phyloP scores from a whole-genome alignment of 2,797 vertebrate species.

The Mormyrus hasselquistii region DNA sequence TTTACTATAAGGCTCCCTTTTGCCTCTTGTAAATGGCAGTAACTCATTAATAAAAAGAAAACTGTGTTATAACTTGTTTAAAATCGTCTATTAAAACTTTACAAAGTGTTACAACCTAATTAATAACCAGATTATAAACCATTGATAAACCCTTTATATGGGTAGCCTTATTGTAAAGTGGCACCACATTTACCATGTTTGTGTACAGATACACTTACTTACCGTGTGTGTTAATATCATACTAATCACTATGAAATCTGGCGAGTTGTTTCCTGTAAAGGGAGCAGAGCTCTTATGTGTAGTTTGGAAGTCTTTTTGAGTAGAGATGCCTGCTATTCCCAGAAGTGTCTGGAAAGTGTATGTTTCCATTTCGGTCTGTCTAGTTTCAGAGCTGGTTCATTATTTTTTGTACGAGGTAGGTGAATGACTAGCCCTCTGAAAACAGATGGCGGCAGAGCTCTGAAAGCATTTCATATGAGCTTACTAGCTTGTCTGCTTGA shows the following conservation, averaged over 20 bases:
- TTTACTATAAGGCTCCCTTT: background rate
- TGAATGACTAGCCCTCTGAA: background rate
- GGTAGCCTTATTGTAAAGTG: background rate
- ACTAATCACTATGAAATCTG: background rate
- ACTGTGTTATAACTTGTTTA: background rate
- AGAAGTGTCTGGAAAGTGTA: slow-evolving; percentile 67
- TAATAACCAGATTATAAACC: background rate
- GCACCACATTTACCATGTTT: background rate
- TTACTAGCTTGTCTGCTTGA: background rate
- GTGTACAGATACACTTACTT: background rate
- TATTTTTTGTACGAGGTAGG: slow-evolving; percentile 56
- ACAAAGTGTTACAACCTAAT: background rate
- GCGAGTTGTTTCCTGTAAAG: slow-evolving; percentile 44
- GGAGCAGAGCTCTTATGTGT: slow-evolving; percentile 32
- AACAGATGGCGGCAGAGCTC: background rate
- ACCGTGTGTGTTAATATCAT: background rate
- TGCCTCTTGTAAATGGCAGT: background rate
- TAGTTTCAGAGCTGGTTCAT: slow-evolving; percentile 46
- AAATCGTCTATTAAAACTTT: background rate
- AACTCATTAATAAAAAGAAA: background rate
- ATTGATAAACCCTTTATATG: background rate
- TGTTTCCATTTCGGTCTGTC: slow-evolving; percentile 59
- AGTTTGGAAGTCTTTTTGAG: slow-evolving; percentile 36
- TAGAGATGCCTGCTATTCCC: slow-evolving; percentile 66
- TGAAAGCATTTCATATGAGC: background rate